phyloP scores from a whole-genome alignment of 2,113 vertebrate species.

The Myanophis thanlyinensis region DNA sequence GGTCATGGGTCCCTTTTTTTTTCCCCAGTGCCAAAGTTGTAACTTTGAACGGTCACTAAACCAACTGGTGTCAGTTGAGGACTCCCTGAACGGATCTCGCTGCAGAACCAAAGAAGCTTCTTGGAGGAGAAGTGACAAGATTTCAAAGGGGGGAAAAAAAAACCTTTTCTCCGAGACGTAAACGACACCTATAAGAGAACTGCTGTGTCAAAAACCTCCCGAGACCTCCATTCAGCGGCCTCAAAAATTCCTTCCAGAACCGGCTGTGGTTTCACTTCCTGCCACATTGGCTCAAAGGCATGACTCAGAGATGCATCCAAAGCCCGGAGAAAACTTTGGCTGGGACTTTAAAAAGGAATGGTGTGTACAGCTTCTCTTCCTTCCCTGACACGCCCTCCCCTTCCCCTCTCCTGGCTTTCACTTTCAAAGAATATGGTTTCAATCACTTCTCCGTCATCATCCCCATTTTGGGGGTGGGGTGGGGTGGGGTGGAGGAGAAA shows the following conservation, averaged over 20 bases:
- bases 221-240: background rate
- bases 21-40: too few relatives aligned
- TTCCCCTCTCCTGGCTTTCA: background rate
- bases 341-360: constrained; percentile 1
- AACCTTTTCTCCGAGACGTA: background rate
- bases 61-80: too few relatives aligned
- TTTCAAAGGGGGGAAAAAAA: background rate
- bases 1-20: too few relatives aligned
- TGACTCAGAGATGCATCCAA: constrained; percentile 5
- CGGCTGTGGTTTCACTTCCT: background rate
- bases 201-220: background rate
- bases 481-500: background rate
- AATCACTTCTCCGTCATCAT: constrained; percentile 43
- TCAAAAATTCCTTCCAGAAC: background rate
- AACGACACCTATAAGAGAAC: background rate
- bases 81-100: too few relatives aligned
- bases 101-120: background rate
- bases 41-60: too few relatives aligned
- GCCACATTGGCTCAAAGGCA: background rate
- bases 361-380: background rate
- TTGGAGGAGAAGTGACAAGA: background rate
- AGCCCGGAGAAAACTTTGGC: background rate
- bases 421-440: background rate
- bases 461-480: background rate
- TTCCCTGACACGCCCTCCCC: background rate